Base-by-base conservation (phyloP, 2,113 vertebrate genomes). In the Pterophyllum scalare region DNA sequence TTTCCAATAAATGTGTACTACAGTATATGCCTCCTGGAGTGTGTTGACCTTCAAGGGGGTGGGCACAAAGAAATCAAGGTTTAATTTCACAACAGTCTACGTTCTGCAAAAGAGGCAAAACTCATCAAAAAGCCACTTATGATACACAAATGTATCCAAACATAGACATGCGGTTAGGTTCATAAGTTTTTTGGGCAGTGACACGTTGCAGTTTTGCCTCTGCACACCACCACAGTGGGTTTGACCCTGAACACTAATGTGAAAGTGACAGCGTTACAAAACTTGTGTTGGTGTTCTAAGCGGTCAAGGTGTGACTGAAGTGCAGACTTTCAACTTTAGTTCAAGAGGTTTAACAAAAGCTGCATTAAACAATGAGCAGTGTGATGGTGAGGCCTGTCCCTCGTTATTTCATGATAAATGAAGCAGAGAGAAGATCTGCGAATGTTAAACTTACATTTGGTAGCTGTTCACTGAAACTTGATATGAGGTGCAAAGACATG, bases 1-100 rank as follows among this genome's bases (percentile, higher is more conserved):
- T 95, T 95, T 95, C 81, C 95, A 95, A 95, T 94, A 95, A 96
- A 95, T 87, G 93, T 92, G 88, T 85, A 91, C 33, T 83, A 84
- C 91, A 91, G 59, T 9, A 79, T 79, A 26, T 14, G 38, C 9
- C 19, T 74, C 15, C 26, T 70, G 52, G 6, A 78, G 70, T 3
- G 1, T 83, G 3, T 76, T 80, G 57, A 14, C 33, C n/a, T 59
- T 24, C 12, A 4, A 35, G 19, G 6, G 9, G 10, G 17, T 40
- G 56, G 40, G n/a, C 11, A 0, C 26, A 0, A 59, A 40, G 56
- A 22, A 43, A 65, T 33, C 20, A 49, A 11, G 12, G 40, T 43
- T 43, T 3, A 12, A 49, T 15, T 49, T 46, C 13, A 5, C 43
- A 5, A 31, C 43, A 70, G 28, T 24, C 31, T 52, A 17, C 40